Base-by-base conservation (phyloP, 2,797 vertebrate species). In the Delichon dasypus region DNA sequence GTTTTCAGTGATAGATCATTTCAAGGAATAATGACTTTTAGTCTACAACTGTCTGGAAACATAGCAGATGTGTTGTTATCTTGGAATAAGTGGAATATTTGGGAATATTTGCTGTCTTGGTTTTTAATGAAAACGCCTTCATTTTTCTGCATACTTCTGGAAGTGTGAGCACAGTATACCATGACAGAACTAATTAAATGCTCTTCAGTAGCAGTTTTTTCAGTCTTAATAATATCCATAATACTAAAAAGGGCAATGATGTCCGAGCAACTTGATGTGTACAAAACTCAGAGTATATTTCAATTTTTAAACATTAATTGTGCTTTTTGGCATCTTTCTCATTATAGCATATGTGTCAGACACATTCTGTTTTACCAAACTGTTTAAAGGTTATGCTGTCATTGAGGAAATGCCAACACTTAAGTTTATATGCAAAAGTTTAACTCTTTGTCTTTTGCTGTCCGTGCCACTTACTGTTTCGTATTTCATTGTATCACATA, bases 351-450 rank as follows among this genome's bases (percentile, higher is more conserved):
- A 2, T 70, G 27, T 91, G 89, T 91, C 85, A 95, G 78, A 40
- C 58, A 32, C 32, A 42, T 86, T 91, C 70, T 91, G 29, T 78
- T 94, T 92, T 78, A 75, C 83, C 77, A 55, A 77, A 77, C 61
- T 89, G 38, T 80, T 83, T 82, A 95, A 96, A 96, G 84, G 78
- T 95, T 94, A 89, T 54, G 19, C 89, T 90, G 81, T 85, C 87
- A 65, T 80, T 96, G 75, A 80, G 85, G 66, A 95, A 94, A 94
- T 97, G 81, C 57, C 89, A 89, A 42, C 40, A 54, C 27, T 93
- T 74, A 65, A 64, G 34, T 82, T 91, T 85, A 34, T 61, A 34
- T 85, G 87, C 61, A 78, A 4, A 92, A 90, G 47, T 88, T 94
- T 89, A 80, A 80, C 64, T 84, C 48, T 81, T 48, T 57, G 23